Evolutionary conservation across 2,888 invertebrate species (phyloP), one percentile per base, ranked within the genome.

Genomic region (Chaitophorus viminalis): DNA sequence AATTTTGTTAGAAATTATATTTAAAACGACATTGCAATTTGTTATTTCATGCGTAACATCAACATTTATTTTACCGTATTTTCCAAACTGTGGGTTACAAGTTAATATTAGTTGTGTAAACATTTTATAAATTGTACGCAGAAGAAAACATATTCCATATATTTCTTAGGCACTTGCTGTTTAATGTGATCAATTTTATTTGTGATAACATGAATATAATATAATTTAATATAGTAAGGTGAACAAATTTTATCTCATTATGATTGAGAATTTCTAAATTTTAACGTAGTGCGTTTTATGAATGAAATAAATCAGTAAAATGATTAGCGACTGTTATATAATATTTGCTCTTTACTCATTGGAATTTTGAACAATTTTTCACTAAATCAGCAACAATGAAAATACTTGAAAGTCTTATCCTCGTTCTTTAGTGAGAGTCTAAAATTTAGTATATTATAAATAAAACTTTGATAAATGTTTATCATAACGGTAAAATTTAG

Each of bases 31-130:
- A 31, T 31, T 31, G 33, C 17, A 78, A 60, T 60, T 78, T 60
- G 78, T 60, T 60, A 33, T 78, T 78, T 78, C 60, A 60, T n/a
- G 78, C 36, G 78, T 60, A 60, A 60, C 33, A 60, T 36, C 33
- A 78, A 60, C n/a, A 78, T 78, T 78, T 78, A n/a, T 60, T 60
- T 60, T 36, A 60, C 8, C 14, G 46, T 33, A 60, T 36, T 60
- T 60, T 14, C n/a, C 14, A 68, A 60, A 78, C n/a, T 36, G 25
- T 6, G 54, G 36, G n/a, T 36, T n/a, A 78, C 33, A 60, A 60
- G 33, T 36, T 78, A 60, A 78, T 36, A 78, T 60, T 36, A 33
- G 17, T 36, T 33, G 14, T 60, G 78, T 36, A 60, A 78, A 36
- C 60, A 60, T 36, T 60, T 36, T n/a, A 60, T 33, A 78, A 78